phyloP scores from a whole-genome alignment of 1,140 invertebrate species.

The Lepidostoma basale region DNA sequence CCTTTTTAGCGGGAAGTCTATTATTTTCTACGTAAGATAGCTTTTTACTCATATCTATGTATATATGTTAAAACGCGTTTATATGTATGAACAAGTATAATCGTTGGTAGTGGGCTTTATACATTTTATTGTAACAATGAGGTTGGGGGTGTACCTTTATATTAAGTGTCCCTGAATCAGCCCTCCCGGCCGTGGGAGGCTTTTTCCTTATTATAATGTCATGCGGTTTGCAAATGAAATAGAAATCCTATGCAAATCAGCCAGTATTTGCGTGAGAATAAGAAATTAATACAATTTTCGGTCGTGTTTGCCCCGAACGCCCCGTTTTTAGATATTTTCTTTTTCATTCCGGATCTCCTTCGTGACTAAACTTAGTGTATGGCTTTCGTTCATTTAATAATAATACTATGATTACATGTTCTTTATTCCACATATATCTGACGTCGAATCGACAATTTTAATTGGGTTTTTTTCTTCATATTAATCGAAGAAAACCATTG shows the following conservation, averaged over 20 bases:
- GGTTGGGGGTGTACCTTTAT: too few species aligned
- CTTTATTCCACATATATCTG: too few species aligned
- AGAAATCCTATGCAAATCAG: conserved; percentile 66
- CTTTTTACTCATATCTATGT: too few species aligned
- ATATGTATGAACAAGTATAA: background rate
- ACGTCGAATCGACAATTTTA: too few species aligned
- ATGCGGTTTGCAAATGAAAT: conserved; percentile 68
- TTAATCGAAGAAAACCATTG: too few species aligned
- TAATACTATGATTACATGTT: too few species aligned
- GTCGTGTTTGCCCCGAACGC: conserved; percentile 36
- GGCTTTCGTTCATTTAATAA: too few species aligned
- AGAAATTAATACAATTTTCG: conserved; percentile 43
- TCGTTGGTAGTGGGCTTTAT: too few species aligned
- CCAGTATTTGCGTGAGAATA: conserved; percentile 44
- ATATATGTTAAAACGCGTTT: background rate
- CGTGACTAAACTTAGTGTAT: background rate
- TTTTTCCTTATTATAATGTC: conserved; percentile 50
- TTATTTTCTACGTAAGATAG: too few species aligned
- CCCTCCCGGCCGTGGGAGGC: background rate
- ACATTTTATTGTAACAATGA: too few species aligned
- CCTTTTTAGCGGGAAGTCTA: too few species aligned
- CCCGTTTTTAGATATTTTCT: conserved; percentile 36
- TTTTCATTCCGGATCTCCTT: conserved; percentile 7
- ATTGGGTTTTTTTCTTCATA: too few species aligned
- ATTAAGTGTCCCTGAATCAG: background rate